A percentile compares a stretch with the other conserved stretches of the same genome.
These are phyloP conservation scores for Volucella bombylans DNA, from an alignment of 2,888 invertebrate genomes.

Conservation along the genomic window DNA sequence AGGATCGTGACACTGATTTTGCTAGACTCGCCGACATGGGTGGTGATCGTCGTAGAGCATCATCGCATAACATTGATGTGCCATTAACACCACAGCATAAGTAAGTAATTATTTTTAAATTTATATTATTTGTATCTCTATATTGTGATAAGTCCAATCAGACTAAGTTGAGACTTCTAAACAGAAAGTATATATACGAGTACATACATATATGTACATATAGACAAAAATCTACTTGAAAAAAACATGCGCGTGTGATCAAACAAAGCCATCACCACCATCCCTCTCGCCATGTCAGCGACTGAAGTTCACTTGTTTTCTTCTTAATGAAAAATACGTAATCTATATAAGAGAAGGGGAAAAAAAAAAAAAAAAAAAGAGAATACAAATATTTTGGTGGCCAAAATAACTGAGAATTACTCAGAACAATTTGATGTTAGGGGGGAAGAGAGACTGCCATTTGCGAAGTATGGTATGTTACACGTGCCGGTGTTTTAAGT, in stretches of 20 bases:
- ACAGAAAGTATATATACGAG: not conserved
- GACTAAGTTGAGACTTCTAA: not conserved
- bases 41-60: conserved; percentile 85
- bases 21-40: conserved; percentile 97
- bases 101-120: conserved; percentile 83
- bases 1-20: conserved; percentile 97
- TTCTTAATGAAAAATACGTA: conserved; percentile 35
- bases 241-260: not conserved
- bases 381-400: no score
- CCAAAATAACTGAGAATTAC: not conserved
- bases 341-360: conserved; percentile 1
- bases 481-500: conserved; percentile 45
- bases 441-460: not conserved
- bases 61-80: conserved; percentile 91
- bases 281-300: not conserved
- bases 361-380: no score
- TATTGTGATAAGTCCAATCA: conserved; percentile 21
- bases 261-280: not conserved
- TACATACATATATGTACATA: conserved; percentile 1
- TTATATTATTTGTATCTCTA: not conserved
- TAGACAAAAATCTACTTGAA: not conserved
- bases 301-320: not conserved
- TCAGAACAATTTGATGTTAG: not conserved
- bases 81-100: conserved; percentile 85
- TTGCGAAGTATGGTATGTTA: conserved; percentile 8